Evolutionary conservation across 1,140 invertebrate species (phyloP).

Genomic region (Drosophila pruinosa): DNA sequence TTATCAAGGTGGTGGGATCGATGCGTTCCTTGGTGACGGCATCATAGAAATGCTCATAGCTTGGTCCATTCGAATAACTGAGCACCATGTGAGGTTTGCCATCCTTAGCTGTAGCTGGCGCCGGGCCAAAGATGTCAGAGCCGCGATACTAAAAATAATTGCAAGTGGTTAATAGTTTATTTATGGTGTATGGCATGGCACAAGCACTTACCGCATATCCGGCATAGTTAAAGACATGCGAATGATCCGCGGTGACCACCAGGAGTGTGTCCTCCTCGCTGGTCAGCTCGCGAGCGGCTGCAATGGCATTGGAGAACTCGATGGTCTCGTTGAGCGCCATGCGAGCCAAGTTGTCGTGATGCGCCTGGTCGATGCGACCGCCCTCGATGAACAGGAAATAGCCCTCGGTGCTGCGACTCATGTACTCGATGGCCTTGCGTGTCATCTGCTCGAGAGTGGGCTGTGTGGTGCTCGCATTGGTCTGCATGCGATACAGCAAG

Average conservation of each 20-base stretch:
- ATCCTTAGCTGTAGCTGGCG: slow-evolving; percentile 79
- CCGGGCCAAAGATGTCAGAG: slow-evolving; percentile 83
- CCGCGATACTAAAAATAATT: slow-evolving; percentile 76
- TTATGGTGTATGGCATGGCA: too few species aligned
- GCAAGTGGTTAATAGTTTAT: not conserved
- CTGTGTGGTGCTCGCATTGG: slow-evolving; percentile 81
- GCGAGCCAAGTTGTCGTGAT: slow-evolving; percentile 88
- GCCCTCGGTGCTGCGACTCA: slow-evolving; percentile 87
- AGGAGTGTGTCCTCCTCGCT: slow-evolving; percentile 86
- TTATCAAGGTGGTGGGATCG: slow-evolving; percentile 67
- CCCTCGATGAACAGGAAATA: slow-evolving; percentile 86
- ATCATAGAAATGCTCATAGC: slow-evolving; percentile 82
- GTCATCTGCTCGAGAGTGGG: slow-evolving; percentile 92
- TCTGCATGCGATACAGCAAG: slow-evolving; percentile 85
- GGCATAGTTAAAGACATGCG: slow-evolving; percentile 86
- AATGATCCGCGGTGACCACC: slow-evolving; percentile 88
- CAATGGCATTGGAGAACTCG: slow-evolving; percentile 85
- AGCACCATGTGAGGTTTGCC: slow-evolving; percentile 87
- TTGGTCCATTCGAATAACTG: slow-evolving; percentile 89
- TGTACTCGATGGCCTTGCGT: slow-evolving; percentile 89
- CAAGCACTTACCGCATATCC: slow-evolving; percentile 85
- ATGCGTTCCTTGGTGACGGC: slow-evolving; percentile 65
- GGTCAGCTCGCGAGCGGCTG: slow-evolving; percentile 84
- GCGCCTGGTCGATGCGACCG: slow-evolving; percentile 91
- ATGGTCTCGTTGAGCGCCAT: slow-evolving; percentile 87